phyloP scores from a whole-genome alignment of 2,888 invertebrate species.

The Volucella inanis region DNA sequence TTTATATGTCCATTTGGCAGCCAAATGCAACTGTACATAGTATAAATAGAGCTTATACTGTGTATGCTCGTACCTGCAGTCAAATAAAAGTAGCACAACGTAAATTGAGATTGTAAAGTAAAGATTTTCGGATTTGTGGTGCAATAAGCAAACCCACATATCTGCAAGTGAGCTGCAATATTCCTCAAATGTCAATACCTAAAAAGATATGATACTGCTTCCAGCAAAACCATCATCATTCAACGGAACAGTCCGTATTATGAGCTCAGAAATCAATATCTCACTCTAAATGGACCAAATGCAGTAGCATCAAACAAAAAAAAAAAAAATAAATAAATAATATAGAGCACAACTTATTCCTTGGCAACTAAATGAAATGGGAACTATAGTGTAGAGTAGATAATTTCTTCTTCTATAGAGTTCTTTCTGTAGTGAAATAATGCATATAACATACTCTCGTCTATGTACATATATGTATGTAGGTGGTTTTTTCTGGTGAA shows the following conservation, averaged over 20 bases:
- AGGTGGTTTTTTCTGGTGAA: slow-evolving; percentile 8
- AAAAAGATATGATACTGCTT: slow-evolving; percentile 13
- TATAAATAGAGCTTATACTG: not conserved
- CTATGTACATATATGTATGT: not conserved
- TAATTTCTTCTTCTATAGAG: slow-evolving; percentile 36
- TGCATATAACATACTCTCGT: not conserved
- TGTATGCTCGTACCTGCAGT: slow-evolving; percentile 31
- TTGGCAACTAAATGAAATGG: slow-evolving; percentile 55
- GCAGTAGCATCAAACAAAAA: slow-evolving; percentile 12
- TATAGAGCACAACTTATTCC: slow-evolving; percentile 23
- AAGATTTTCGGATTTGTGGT: slow-evolving; percentile 36
- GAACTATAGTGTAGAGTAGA: slow-evolving; percentile 32
- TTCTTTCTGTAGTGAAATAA: slow-evolving; percentile 15
- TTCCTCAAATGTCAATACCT: slow-evolving; percentile 51
- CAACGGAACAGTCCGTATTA: slow-evolving; percentile 53
- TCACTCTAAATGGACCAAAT: slow-evolving; percentile 41
- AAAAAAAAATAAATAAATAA: not conserved
- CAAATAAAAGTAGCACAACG: slow-evolving; percentile 42
- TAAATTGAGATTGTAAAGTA: slow-evolving; percentile 36
- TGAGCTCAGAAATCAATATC: slow-evolving; percentile 64
- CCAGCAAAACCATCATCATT: slow-evolving; percentile 29
- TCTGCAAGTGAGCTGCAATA: slow-evolving; percentile 57
- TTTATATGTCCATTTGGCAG: slow-evolving; percentile 47
- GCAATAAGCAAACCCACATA: slow-evolving; percentile 42
- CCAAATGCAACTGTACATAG: slow-evolving; percentile 34